phyloP scores from a whole-genome alignment of 2,113 vertebrate species.

The Chelonoidis abingdonii region DNA sequence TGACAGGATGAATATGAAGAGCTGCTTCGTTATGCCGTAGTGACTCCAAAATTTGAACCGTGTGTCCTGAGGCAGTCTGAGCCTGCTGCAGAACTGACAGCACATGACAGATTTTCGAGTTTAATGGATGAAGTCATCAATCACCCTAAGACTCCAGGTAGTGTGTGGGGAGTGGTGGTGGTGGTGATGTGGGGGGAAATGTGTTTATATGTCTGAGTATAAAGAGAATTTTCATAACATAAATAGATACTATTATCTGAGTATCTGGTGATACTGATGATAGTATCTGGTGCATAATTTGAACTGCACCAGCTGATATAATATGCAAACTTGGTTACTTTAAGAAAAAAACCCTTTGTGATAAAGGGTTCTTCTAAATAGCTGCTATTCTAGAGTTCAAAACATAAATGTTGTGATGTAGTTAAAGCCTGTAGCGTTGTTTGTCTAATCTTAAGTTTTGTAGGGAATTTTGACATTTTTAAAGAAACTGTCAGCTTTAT shows the following conservation, averaged over 20 bases:
- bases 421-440: not conserved
- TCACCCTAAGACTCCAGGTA: conserved; percentile 75
- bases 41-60: conserved; percentile 84
- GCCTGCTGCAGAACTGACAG: conserved; percentile 59
- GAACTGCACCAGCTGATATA: not conserved
- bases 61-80: conserved; percentile 57
- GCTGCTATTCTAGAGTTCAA: not conserved
- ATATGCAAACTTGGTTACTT: not conserved
- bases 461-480: not conserved
- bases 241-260: not conserved
- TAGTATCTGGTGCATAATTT: not conserved
- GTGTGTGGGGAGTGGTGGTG: not conserved
- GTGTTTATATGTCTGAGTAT: not conserved
- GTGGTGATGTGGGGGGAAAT: not conserved
- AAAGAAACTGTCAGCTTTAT: not conserved
- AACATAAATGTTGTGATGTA: not conserved
- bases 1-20: conserved; percentile 94
- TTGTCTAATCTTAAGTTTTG: not conserved
- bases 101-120: conserved; percentile 48
- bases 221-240: not conserved
- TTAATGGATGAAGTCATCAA: conserved; percentile 51
- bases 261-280: not conserved
- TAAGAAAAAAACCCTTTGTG: not conserved
- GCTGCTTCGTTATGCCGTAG: conserved; percentile 85
- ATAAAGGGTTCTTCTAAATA: not conserved